Evolutionary conservation across 2,888 invertebrate genomes (phyloP), one percentile per base, ranked within the genome.

Genomic region (Cosmia trapezina): DNA sequence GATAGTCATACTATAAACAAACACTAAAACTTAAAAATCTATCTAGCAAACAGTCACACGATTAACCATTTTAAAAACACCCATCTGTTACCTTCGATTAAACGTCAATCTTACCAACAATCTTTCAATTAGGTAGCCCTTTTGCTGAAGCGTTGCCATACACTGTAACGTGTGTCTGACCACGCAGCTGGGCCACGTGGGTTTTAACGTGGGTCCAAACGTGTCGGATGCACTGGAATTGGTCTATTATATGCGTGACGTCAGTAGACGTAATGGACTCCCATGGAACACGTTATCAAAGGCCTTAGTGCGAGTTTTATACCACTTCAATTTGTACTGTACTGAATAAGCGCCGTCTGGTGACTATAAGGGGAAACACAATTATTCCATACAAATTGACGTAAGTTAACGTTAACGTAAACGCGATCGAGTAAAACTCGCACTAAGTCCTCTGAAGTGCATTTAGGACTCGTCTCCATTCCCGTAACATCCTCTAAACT

Each of bases 221-320:
- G 83, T 78, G 79, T 53, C 79, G 80, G 80, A 80, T 83, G 63
- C 47, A 83, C 37, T 45, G 12, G 66, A 80, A 80, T 83, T 78
- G 83, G 28, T 41, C 78, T 51, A 80, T 68, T 82, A 67, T 33
- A 53, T 49, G 28, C 53, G 14, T 82, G 68, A 54, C 73, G 73
- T 80, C 65, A 80, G 14, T 60, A 53, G 56, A 43, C 17, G 61
- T 72, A 80, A 73, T 62, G 33, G 47, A 47, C 17, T 54, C 63
- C 43, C n/a, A 43, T 19, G 57, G 9, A 66, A 60, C 73, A 72
- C 78, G 78, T 81, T 56, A 8, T 66, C 45, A 28, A 3, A 28
- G 28, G 28, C 28, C 28, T 28, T 28, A 28, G 28, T 28, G 28
- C 28, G 28, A 28, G 28, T 28, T 28, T 28, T 28, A 28, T 28